Evolutionary conservation across 2,888 invertebrate species (phyloP).

Genomic region (Chrysopilus asiliformis): DNA sequence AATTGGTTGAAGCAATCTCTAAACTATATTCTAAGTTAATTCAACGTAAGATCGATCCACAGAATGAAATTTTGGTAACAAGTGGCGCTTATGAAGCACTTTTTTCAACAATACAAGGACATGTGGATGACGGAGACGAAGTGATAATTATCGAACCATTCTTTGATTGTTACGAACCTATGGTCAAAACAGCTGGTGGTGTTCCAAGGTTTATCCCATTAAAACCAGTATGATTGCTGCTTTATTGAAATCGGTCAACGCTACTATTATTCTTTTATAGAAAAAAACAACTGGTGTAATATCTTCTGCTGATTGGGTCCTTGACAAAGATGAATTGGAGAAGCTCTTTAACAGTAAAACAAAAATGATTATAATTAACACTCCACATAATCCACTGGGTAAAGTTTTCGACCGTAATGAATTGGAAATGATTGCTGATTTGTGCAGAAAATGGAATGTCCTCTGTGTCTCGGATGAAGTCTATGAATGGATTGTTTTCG

Average conservation of each 20-base stretch:
- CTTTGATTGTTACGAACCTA: slow-evolving; percentile 96
- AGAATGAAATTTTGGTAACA: slow-evolving; percentile 77
- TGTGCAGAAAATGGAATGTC: slow-evolving; percentile 87
- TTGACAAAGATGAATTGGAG: slow-evolving; percentile 70
- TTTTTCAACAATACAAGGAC: slow-evolving; percentile 70
- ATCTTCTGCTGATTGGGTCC: slow-evolving; percentile 72
- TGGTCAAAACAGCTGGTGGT: slow-evolving; percentile 82
- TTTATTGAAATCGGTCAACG: not conserved
- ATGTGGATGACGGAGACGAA: slow-evolving; percentile 76
- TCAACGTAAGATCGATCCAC: slow-evolving; percentile 62
- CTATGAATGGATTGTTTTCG: slow-evolving; percentile 92
- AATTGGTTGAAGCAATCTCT: slow-evolving; percentile 69
- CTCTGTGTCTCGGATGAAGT: slow-evolving; percentile 94
- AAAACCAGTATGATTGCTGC: slow-evolving; percentile 48
- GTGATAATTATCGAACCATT: slow-evolving; percentile 97
- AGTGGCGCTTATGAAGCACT: slow-evolving; percentile 92
- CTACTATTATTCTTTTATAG: slow-evolving; percentile 16
- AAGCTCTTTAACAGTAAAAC: slow-evolving; percentile 74
- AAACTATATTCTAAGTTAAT: slow-evolving; percentile 74
- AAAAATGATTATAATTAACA: slow-evolving; percentile 91
- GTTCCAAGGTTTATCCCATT: slow-evolving; percentile 76
- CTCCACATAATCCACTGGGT: slow-evolving; percentile 95
- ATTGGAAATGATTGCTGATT: slow-evolving; percentile 60
- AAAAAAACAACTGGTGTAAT: slow-evolving; percentile 31
- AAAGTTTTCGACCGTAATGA: slow-evolving; percentile 59